Conservation (phyloP, 2,888 invertebrate genomes). For the Matsumyia berberina region DNA sequence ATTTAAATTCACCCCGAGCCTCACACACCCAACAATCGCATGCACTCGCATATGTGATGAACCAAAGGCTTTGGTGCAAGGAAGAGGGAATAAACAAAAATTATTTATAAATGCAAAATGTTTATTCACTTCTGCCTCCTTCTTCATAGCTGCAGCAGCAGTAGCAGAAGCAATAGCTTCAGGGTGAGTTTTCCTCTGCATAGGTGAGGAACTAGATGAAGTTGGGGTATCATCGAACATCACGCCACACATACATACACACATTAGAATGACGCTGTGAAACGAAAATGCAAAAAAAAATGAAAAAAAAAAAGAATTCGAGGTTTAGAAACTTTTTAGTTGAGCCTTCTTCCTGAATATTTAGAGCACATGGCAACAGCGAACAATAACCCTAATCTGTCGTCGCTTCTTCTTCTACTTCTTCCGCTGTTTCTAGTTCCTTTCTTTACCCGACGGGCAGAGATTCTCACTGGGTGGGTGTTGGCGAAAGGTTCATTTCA, state of each 20-base stretch:
- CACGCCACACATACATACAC: slow-evolving; percentile 37
- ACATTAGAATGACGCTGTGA: background rate
- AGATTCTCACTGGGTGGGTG: slow-evolving; percentile 17
- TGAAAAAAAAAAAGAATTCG: slow-evolving; percentile 41
- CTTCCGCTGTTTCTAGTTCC: slow-evolving; percentile 22
- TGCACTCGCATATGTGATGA: slow-evolving; percentile 42
- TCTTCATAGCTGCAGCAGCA: slow-evolving; percentile 12
- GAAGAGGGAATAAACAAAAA: slow-evolving; percentile 67
- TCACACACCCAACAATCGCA: slow-evolving; percentile 2
- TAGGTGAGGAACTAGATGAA: slow-evolving; percentile 46
- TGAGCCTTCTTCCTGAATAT: slow-evolving; percentile 74
- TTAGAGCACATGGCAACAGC: slow-evolving; percentile 75
- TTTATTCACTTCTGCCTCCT: slow-evolving; percentile 64
- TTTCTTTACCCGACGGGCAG: slow-evolving; percentile 2
- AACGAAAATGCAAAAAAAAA: slow-evolving; percentile 22
- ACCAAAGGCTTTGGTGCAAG: slow-evolving; percentile 33
- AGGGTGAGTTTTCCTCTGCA: slow-evolving; percentile 37
- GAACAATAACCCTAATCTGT: slow-evolving; percentile 71
- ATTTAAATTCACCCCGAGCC: slow-evolving; percentile 56
- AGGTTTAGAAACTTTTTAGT: slow-evolving; percentile 71
- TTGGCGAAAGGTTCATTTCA: slow-evolving; percentile 40
- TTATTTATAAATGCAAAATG: slow-evolving; percentile 75
- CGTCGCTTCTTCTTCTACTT: slow-evolving; percentile 44
- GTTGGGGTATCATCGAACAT: slow-evolving; percentile 59
- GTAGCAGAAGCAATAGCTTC: background rate